phyloP scores from a whole-genome alignment of 1,140 invertebrate species.

The Yoshiicerus persimilis region DNA sequence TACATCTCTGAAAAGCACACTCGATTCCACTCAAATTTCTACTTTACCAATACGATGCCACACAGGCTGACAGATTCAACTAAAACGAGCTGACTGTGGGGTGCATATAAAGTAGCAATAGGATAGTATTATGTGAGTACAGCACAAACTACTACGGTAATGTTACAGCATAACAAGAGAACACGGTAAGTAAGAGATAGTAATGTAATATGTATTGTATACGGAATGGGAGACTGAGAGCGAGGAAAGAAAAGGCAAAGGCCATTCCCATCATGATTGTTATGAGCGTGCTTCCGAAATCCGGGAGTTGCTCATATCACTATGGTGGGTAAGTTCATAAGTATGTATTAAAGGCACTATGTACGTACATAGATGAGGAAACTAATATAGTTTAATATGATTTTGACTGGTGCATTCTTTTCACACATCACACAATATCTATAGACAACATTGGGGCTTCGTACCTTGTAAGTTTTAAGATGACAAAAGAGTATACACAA shows the following conservation, averaged over 20 bases:
- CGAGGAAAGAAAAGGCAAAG: conserved; percentile 11
- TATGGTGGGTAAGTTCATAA: neutral
- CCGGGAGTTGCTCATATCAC: conserved; percentile 15
- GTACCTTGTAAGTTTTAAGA: neutral
- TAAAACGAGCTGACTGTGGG: conserved; percentile 1
- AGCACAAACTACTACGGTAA: neutral
- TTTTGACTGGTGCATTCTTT: neutral
- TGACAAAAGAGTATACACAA: neutral
- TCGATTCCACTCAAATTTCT: conserved; percentile 7
- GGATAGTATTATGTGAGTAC: neutral
- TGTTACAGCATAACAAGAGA: neutral
- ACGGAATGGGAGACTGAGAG: neutral
- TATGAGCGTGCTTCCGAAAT: conserved; percentile 21
- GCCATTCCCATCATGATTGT: conserved; percentile 7
- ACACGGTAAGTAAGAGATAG: neutral
- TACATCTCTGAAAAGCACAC: neutral
- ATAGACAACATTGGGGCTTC: neutral
- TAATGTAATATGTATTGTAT: neutral
- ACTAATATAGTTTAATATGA: neutral
- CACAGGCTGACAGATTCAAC: conserved; percentile 1
- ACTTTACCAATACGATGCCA: neutral
- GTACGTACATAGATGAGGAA: no score
- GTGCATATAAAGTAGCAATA: conserved; percentile 1
- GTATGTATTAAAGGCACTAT: neutral
- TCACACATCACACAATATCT: neutral